phyloP scores from a whole-genome alignment of 2,113 vertebrate species.

The Gymnogyps californianus region DNA sequence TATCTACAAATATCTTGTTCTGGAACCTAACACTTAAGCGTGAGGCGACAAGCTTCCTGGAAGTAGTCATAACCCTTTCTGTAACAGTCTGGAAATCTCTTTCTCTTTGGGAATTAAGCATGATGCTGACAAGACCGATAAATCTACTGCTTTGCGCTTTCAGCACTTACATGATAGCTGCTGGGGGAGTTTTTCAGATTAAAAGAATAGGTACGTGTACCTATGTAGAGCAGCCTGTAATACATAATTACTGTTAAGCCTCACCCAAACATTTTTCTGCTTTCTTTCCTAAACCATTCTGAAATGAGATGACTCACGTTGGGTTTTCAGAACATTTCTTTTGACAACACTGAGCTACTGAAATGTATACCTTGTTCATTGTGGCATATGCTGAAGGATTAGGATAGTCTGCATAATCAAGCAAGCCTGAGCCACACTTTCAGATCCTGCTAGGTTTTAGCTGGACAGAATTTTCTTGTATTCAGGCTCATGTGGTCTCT shows the following conservation, averaged over 20 bases:
- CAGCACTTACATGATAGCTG: not conserved
- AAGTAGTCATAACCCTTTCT: not conserved
- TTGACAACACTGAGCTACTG: not conserved
- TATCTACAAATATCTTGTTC: not conserved
- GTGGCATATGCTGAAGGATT: not conserved
- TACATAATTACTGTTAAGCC: not conserved
- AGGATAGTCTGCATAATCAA: not conserved
- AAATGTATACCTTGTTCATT: not conserved
- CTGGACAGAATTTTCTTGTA: not conserved
- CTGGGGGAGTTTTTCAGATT: not conserved
- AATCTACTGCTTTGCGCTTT: not conserved
- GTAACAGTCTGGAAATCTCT: not conserved
- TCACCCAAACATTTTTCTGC: conserved; percentile 21
- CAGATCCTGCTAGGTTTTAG: not conserved
- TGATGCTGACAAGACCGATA: not conserved
- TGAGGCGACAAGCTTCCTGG: not conserved
- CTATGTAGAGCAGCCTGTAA: not conserved
- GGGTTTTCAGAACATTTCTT: not conserved
- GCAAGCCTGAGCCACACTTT: not conserved
- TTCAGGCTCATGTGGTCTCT: not conserved
- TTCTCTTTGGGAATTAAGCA: not conserved
- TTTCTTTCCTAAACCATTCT: not conserved
- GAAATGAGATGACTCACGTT: not conserved
- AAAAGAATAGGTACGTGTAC: not conserved
- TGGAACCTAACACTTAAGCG: not conserved